Base-by-base conservation (phyloP, 2,888 invertebrate genomes). In the Drosophila kanekoi region DNA sequence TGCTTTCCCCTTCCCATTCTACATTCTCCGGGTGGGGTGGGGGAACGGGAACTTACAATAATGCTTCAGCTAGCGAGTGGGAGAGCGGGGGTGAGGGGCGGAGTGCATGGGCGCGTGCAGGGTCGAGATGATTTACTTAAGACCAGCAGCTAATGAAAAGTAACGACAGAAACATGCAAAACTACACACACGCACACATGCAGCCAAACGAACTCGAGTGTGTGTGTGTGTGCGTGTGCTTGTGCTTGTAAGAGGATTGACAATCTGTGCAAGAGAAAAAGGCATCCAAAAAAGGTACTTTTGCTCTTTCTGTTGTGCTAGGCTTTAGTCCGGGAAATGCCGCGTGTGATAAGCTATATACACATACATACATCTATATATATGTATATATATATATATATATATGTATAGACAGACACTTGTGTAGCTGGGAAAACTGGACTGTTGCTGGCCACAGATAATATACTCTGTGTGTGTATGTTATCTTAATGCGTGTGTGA, bases 91-190 rank as follows among this genome's bases (percentile, higher is more conserved):
- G 13, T 37, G 52, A 28, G 18, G 10, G 32, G 20, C n/a, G 0
- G 28, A 28, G 18, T 10, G 20, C 32, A 28, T 14, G 48, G 32
- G 44, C 20, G 49, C 33, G 49, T 52, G 71, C 20, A 43, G 54
- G 13, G 57, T 51, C 38, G 38, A 60, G 57, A 48, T 77, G 67
- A 76, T 77, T 67, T 60, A 61, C 54, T 67, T 72, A 64, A 53
- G 51, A 56, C 43, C 47, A 65, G 62, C 13, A 59, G 54, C 65
- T 77, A 72, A 80, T 71, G 75, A 53, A 81, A 71, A 71, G 51
- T 87, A 84, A 86, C 67, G 74, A 74, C 67, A 73, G 57, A 74
- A 72, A 78, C 63, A 82, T 82, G 82, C 74, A 78, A 84, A 81
- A 47, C 23, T 28, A 45, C 16, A 45, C 44, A 41, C 9, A 14